Percentiles rank a stretch among this genome's conserved stretches.
Conservation (phyloP, 2,113 vertebrate genomes). For the Ceyx margarethae region DNA sequence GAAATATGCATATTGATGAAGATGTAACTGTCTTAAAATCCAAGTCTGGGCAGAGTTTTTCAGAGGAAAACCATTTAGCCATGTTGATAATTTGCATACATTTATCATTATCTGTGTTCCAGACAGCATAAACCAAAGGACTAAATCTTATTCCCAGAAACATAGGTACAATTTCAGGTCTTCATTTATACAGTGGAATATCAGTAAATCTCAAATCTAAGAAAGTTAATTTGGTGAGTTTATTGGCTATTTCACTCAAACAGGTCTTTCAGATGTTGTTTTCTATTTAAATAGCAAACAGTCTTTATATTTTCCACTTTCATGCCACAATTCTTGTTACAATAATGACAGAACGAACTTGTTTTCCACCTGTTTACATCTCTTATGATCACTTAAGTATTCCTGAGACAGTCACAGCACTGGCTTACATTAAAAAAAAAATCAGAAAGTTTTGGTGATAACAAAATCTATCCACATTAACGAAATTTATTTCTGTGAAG, state of each 20-base stretch:
- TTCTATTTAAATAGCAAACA: not conserved
- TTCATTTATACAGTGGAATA: not conserved
- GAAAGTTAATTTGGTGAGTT: not conserved
- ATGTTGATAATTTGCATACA: not conserved
- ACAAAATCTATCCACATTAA: not conserved
- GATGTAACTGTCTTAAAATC: not conserved
- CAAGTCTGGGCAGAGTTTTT: not conserved
- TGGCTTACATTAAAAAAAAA: not conserved
- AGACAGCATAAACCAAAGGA: not conserved
- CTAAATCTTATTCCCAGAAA: not conserved
- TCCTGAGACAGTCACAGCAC: not conserved
- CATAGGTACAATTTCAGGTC: not conserved
- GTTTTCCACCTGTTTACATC: not conserved
- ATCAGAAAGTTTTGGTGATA: not conserved
- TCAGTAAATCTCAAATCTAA: not conserved
- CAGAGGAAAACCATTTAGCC: not conserved
- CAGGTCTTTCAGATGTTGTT: not conserved
- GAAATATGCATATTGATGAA: not conserved
- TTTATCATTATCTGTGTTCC: not conserved
- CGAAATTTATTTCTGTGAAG: not conserved
- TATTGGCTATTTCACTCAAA: not conserved
- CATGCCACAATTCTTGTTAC: not conserved
- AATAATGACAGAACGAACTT: not conserved
- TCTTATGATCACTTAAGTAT: not conserved
- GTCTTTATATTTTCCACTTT: not conserved